A percentile compares a stretch with the other conserved stretches of the same genome.
phyloP scores from a whole-genome alignment of 1,140 invertebrate genomes.

The Dolichoris vasculosae region DNA sequence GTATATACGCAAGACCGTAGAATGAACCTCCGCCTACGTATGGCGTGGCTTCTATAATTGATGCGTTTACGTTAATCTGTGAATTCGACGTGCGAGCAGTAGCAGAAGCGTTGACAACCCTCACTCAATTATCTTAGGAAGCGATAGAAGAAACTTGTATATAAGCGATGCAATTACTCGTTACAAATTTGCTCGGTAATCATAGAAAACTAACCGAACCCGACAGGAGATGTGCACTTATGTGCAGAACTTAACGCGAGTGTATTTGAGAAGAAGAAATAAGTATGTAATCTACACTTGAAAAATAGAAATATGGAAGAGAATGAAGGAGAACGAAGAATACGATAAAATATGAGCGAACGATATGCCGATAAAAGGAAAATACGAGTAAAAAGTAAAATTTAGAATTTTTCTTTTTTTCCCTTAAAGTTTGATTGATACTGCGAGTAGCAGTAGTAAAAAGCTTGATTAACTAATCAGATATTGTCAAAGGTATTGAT shows the following conservation, averaged over 20 bases:
- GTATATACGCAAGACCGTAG: background rate
- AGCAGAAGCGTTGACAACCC: background rate
- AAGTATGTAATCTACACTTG: background rate
- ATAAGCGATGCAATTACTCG: conserved; percentile 5
- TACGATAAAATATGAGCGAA: background rate
- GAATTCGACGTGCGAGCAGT: conserved; percentile 35
- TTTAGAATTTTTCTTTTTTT: background rate
- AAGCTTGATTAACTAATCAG: background rate
- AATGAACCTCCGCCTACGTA: conserved; percentile 9
- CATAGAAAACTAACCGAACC: background rate
- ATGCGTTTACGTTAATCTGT: conserved; percentile 53
- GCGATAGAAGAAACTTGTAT: conserved; percentile 43
- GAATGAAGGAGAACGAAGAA: background rate
- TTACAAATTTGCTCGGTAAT: background rate
- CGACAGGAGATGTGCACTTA: too few species aligned
- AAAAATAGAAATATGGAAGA: background rate
- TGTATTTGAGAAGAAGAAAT: background rate
- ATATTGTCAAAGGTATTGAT: background rate
- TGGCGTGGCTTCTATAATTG: conserved; percentile 44
- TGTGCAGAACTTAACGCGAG: background rate
- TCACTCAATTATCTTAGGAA: conserved; percentile 29
- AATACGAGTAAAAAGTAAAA: background rate
- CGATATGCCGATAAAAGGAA: background rate
- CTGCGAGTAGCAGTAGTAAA: background rate
- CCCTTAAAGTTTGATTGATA: background rate